Evolutionary conservation across 2,888 invertebrate genomes (phyloP), one percentile per base, ranked within the genome.

Genomic region (Chrysopilus asiliformis): DNA sequence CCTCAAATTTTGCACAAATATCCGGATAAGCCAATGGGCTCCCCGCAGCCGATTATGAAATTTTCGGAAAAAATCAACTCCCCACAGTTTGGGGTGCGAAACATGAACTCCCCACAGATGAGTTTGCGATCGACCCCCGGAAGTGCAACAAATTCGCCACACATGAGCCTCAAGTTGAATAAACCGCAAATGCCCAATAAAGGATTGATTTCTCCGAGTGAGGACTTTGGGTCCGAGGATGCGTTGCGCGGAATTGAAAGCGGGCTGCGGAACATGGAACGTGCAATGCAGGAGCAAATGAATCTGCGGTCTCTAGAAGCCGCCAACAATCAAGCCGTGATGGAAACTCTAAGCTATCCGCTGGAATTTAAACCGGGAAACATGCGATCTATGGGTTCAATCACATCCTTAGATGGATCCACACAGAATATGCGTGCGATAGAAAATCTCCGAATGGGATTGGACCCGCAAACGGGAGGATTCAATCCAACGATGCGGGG

Each of bases 261-360:
- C 36, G 64, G 64, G 3, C 45, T 64, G 13, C 55, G 61, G 14
- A 64, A 62, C 39, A 64, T 64, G 64, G 64, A 64, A 42, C 55
- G 64, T 14, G 64, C 64, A 36, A 63, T 63, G 63, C 60, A 62
- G 46, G 64, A 64, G 42, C 64, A 64, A 48, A 59, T 64, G 55
- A 63, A 57, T 42, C 38, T 64, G 26, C 49, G 64, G 13, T 57
- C 55, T 18, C 43, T 60, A 38, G 64, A 64, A 46, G 56, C 53
- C 1, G 50, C 43, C 2, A 47, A 38, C 2, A 41, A 45, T 3
- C 47, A 37, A 3, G 42, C 46, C 4, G 40, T 43, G 5, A 35
- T 39, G 15, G 32, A 43, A 24, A 44, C 41, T 7, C 36, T 41
- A 10, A 41, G 43, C 32, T 47, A 41, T 36, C 42, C 45, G 10